A percentile compares a stretch with the other conserved stretches of the same genome.
These are phyloP conservation scores for Pygocentrus nattereri DNA, from an alignment of 2,797 vertebrate species.

Conservation along the genomic window DNA sequence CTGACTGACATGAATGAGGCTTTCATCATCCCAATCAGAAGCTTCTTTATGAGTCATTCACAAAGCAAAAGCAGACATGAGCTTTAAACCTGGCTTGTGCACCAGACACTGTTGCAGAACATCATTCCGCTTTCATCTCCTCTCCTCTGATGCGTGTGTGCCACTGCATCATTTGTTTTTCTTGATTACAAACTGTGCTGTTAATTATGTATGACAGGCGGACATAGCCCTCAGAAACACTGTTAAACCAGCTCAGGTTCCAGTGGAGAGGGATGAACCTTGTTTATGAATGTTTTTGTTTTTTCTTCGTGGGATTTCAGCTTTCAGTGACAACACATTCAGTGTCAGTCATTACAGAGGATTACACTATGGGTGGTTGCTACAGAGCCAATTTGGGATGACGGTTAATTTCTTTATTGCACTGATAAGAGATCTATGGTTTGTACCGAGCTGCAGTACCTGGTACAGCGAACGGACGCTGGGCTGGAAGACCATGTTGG, in stretches of 20 bases:
- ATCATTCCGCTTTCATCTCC: conserved; percentile 15
- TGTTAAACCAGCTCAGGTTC: conserved; percentile 6
- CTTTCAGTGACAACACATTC: not conserved
- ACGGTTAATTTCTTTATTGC: not conserved
- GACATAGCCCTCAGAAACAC: not conserved
- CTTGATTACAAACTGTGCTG: conserved; percentile 42
- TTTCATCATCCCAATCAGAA: not conserved
- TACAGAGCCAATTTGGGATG: not conserved
- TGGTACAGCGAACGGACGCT: conserved; percentile 95
- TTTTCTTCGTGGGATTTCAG: not conserved
- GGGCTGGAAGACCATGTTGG: conserved; percentile 97
- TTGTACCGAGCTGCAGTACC: conserved; percentile 75
- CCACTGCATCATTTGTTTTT: conserved; percentile 21
- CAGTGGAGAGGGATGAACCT: not conserved
- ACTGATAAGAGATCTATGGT: not conserved
- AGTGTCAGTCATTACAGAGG: not conserved
- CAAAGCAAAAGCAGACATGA: not conserved
- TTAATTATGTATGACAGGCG: conserved; percentile 48
- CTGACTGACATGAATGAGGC: not conserved
- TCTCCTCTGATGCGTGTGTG: conserved; percentile 19
- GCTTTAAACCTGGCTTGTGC: not conserved
- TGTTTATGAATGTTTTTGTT: not conserved
- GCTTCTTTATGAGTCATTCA: conserved; percentile 7
- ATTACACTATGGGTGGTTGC: not conserved
- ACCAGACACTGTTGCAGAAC: not conserved